A percentile compares a stretch with the other conserved stretches of the same genome.
Conservation (phyloP, 2,113 vertebrate genomes). For the Naja naja region DNA sequence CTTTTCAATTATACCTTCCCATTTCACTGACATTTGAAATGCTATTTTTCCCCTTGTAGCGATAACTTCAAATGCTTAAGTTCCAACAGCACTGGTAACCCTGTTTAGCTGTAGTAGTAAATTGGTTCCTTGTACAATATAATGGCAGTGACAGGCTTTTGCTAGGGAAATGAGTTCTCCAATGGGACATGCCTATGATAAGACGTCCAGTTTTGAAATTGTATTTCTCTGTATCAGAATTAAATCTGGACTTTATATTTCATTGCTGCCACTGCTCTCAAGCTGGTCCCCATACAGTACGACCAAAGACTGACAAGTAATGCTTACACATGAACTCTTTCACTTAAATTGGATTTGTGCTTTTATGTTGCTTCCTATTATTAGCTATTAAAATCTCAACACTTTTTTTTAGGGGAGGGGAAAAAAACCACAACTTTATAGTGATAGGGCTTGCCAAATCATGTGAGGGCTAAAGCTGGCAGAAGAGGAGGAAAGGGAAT, state of each 20-base stretch:
- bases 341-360: conserved; percentile 78
- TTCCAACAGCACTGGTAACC: conserved; percentile 88
- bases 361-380: conserved; percentile 79
- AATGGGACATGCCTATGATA: conserved; percentile 96
- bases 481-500: conserved; percentile 12
- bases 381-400: conserved; percentile 88
- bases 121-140: conserved; percentile 99
- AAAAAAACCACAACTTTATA: conserved; percentile 27
- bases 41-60: conserved; percentile 79
- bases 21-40: conserved; percentile 96
- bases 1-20: conserved; percentile 99
- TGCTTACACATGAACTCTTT: conserved; percentile 81
- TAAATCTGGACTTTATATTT: conserved; percentile 99
- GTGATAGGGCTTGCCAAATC: conserved; percentile 68
- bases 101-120: conserved; percentile 98
- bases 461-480: background rate
- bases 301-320: conserved; percentile 92
- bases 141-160: conserved; percentile 99
- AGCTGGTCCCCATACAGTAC: conserved; percentile 83
- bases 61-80: conserved; percentile 99
- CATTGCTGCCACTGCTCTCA: conserved; percentile 85
- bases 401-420: conserved; percentile 54
- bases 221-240: conserved; percentile 99
- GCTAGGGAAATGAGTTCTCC: conserved; percentile 99
- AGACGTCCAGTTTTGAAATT: conserved; percentile 99